A percentile compares a stretch with the other conserved stretches of the same genome.
phyloP scores from a whole-genome alignment of 2,888 invertebrate species.

The Cheilosia scutellata region DNA sequence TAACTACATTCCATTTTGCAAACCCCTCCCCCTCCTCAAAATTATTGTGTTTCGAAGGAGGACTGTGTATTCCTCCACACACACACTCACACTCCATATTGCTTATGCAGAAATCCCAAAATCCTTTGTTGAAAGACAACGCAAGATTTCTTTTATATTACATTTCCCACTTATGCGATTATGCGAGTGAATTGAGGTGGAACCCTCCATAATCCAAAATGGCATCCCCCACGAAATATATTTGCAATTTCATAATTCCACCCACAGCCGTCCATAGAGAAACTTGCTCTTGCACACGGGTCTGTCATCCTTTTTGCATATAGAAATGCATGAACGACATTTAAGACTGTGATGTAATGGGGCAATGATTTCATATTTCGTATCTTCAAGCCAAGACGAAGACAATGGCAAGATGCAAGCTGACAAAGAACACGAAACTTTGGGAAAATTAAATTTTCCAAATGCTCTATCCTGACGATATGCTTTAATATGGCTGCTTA shows the following conservation, averaged over 20 bases:
- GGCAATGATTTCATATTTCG: neutral
- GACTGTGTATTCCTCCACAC: too few species aligned
- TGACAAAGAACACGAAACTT: neutral
- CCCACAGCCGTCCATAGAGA: neutral
- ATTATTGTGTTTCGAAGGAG: conserved; percentile 7
- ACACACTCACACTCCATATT: neutral
- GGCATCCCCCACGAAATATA: conserved; percentile 12
- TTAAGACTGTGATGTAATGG: neutral
- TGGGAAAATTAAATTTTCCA: neutral
- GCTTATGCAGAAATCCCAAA: conserved; percentile 10
- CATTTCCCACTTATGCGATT: conserved; percentile 35
- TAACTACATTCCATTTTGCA: conserved; percentile 10
- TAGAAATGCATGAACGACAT: conserved; percentile 16
- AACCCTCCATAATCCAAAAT: conserved; percentile 25
- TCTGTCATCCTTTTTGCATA: conserved; percentile 2
- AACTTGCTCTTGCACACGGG: neutral
- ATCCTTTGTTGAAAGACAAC: conserved; percentile 25
- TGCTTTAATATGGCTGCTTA: too few species aligned
- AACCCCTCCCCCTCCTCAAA: neutral
- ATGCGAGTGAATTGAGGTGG: conserved; percentile 37
- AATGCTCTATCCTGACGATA: neutral
- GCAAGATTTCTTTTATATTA: neutral
- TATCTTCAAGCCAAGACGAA: neutral
- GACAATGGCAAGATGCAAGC: neutral
- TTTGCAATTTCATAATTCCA: conserved; percentile 23